These are phyloP conservation scores for Blera fallax DNA, from an alignment of 2,888 invertebrate species.

Conservation along the genomic window DNA sequence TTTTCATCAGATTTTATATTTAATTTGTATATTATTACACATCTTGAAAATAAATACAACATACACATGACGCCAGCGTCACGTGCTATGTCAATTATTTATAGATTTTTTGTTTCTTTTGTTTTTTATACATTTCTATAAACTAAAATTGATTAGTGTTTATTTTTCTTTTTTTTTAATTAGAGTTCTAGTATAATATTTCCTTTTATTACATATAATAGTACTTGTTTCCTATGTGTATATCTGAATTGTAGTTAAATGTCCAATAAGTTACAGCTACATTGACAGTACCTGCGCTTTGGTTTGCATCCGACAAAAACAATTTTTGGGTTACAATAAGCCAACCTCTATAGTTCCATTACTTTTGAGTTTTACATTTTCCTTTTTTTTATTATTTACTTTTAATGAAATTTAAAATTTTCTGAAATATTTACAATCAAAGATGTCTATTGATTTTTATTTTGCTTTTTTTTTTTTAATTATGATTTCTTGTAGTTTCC, in stretches of 20 bases:
- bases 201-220: conserved; percentile 65
- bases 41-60: conserved; percentile 73
- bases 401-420: conserved; percentile 41
- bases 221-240: conserved; percentile 68
- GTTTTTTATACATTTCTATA: conserved; percentile 59
- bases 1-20: conserved; percentile 62
- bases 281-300: conserved; percentile 66
- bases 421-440: conserved; percentile 65
- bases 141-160: conserved; percentile 71
- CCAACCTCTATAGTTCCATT: conserved; percentile 70
- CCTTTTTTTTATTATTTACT: background rate
- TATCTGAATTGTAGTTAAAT: conserved; percentile 67
- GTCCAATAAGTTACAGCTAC: conserved; percentile 69
- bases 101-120: conserved; percentile 30
- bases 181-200: conserved; percentile 67
- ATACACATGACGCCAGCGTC: conserved; percentile 74
- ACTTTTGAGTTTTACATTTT: conserved; percentile 62
- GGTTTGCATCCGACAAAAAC: conserved; percentile 61
- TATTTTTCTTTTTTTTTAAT: conserved; percentile 51
- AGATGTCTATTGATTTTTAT: conserved; percentile 41
- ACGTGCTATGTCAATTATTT: conserved; percentile 70
- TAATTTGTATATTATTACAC: conserved; percentile 71
- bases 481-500: conserved; percentile 70
- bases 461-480: conserved; percentile 60
- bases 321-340: conserved; percentile 71